These are phyloP conservation scores for Enteromius mattozi DNA, from an alignment of 2,797 vertebrate genomes.

Conservation along the genomic window DNA sequence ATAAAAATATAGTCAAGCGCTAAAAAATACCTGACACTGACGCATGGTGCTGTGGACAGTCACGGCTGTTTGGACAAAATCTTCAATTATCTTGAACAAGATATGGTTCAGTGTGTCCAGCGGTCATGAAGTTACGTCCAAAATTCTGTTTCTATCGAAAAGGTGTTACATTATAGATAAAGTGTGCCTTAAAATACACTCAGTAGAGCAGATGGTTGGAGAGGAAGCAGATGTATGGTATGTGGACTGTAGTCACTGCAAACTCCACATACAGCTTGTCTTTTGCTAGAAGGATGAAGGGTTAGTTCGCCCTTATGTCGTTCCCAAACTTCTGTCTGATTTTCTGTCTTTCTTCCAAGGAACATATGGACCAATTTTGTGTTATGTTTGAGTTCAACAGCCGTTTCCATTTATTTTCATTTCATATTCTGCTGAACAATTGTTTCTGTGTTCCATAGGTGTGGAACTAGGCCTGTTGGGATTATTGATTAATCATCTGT, in stretches of 20 bases:
- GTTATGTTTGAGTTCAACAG: not conserved
- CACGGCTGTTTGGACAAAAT: not conserved
- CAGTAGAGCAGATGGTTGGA: slow-evolving; percentile 53
- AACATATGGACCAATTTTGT: not conserved
- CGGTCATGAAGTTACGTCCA: not conserved
- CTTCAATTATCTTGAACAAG: not conserved
- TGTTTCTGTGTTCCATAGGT: not conserved
- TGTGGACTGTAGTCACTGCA: slow-evolving; percentile 31
- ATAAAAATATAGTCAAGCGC: not conserved
- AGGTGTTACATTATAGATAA: not conserved
- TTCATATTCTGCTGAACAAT: not conserved
- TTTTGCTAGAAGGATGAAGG: slow-evolving; percentile 9
- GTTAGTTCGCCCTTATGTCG: not conserved
- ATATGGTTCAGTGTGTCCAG: not conserved
- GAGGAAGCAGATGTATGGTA: slow-evolving; percentile 46
- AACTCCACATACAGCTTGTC: slow-evolving; percentile 18
- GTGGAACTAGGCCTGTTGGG: not conserved
- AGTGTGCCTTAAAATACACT: not conserved
- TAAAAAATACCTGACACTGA: not conserved
- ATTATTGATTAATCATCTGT: not conserved
- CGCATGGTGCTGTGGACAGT: not conserved
- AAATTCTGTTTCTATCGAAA: not conserved
- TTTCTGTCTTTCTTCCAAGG: not conserved
- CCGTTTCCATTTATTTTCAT: not conserved
- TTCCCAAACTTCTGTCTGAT: not conserved